Conservation (phyloP, 1,140 invertebrate genomes). For the Eubasilissa regina region DNA sequence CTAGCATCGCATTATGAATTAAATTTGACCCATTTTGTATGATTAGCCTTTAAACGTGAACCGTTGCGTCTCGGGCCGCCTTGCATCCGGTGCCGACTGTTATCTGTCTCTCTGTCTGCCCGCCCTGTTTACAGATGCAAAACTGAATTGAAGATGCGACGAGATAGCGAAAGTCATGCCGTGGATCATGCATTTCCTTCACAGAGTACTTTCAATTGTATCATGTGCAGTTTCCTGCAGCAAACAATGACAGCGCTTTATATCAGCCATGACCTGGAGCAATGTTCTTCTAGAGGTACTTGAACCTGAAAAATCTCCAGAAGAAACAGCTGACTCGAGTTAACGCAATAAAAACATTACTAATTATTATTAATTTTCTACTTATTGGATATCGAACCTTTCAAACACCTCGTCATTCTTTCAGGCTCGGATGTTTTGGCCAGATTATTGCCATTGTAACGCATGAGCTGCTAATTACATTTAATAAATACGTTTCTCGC, state of each 20-base stretch:
- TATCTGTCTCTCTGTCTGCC: conserved; percentile 27
- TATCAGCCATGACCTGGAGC: neutral
- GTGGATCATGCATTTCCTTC: conserved; percentile 25
- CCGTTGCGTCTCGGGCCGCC: conserved; percentile 19
- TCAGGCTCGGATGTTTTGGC: neutral
- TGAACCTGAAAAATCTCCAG: neutral
- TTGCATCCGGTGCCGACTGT: conserved; percentile 33
- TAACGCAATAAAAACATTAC: too few species aligned
- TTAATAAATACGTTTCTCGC: conserved; percentile 13
- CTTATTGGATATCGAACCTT: too few species aligned
- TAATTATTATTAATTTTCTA: neutral
- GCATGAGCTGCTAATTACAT: conserved; percentile 20
- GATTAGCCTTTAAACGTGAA: neutral
- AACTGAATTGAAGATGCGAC: conserved; percentile 24
- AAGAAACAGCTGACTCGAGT: neutral
- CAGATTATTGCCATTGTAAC: conserved; percentile 13
- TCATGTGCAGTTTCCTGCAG: conserved; percentile 24
- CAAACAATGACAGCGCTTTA: conserved; percentile 4
- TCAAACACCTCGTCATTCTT: neutral
- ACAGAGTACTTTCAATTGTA: conserved; percentile 24
- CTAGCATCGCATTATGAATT: neutral
- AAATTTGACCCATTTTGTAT: conserved; percentile 9
- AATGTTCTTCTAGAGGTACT: neutral
- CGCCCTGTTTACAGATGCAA: conserved; percentile 20
- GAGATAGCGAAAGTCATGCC: conserved; percentile 32